These are phyloP conservation scores for Tetranychus cinnabarinus DNA, from an alignment of 1,140 invertebrate genomes.

Conservation along the genomic window DNA sequence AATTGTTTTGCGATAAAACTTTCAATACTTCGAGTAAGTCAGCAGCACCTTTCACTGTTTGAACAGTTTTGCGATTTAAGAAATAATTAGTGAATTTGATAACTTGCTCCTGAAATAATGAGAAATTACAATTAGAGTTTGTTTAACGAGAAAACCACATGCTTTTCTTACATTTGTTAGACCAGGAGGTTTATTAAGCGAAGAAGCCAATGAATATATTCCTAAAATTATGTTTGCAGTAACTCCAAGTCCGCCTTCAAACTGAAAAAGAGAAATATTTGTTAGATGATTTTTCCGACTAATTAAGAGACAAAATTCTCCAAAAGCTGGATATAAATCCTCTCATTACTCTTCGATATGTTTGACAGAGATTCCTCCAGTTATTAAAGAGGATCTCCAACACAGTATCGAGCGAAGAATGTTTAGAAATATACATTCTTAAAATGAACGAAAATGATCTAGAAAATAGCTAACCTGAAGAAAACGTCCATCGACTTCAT, in stretches of 20 bases:
- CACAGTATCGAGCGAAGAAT: not conserved
- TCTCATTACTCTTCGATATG: not conserved
- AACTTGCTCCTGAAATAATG: constrained; percentile 43
- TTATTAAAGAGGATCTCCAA: not conserved
- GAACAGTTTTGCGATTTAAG: constrained; percentile 63
- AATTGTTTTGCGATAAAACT: constrained; percentile 38
- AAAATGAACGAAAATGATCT: not conserved
- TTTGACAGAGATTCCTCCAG: not conserved
- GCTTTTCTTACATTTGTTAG: constrained; percentile 17
- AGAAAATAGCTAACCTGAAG: constrained; percentile 21
- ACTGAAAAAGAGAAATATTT: constrained; percentile 34
- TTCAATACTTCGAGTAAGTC: constrained; percentile 52
- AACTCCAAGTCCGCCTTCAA: constrained; percentile 60
- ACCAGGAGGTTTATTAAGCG: constrained; percentile 40
- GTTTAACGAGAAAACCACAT: not conserved
- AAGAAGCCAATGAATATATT: constrained; percentile 40
- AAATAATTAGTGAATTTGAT: constrained; percentile 80
- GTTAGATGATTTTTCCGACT: not conserved
- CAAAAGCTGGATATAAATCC: not conserved
- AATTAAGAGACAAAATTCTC: not conserved
- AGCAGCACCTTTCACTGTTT: constrained; percentile 51
- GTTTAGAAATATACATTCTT: too few species aligned
- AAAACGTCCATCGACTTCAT: constrained; percentile 69
- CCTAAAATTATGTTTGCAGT: constrained; percentile 43
- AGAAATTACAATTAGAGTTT: not conserved